A percentile compares a stretch with the other conserved stretches of the same genome.
Conservation (phyloP, 2,888 invertebrate genomes). For the Notodonta dromedarius region DNA sequence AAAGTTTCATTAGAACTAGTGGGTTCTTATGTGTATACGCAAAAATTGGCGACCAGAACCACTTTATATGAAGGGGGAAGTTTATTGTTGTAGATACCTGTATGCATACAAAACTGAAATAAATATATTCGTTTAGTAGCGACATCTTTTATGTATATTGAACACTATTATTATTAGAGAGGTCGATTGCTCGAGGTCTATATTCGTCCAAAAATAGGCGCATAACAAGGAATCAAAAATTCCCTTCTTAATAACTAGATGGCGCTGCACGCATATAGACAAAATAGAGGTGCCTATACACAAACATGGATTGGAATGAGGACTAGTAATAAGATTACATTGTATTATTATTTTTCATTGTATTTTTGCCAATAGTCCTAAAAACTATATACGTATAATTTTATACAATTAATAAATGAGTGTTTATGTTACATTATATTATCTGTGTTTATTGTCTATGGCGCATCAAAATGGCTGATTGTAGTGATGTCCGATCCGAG, state of each 20-base stretch:
- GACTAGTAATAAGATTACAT: neutral
- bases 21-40: too few relatives aligned
- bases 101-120: too few relatives aligned
- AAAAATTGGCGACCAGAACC: too few relatives aligned
- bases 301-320: too few relatives aligned
- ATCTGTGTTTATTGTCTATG: conserved; percentile 66
- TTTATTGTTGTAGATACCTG: too few relatives aligned
- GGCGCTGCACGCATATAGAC: neutral
- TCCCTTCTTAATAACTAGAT: neutral
- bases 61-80: too few relatives aligned
- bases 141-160: neutral
- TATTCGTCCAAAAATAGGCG: neutral
- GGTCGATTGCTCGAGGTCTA: too few relatives aligned
- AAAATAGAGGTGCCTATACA: too few relatives aligned
- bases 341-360: neutral
- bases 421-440: conserved; percentile 11
- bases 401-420: too few relatives aligned
- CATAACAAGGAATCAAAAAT: neutral
- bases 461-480: conserved; percentile 78
- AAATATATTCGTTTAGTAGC: neutral
- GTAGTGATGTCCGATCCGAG: conserved; percentile 76
- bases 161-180: neutral
- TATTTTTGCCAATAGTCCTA: neutral
- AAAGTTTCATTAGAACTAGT: too few relatives aligned
- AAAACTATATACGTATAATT: too few relatives aligned